Percentiles rank a stretch among this genome's conserved stretches.
phyloP scores from a whole-genome alignment of 2,888 invertebrate genomes.

The Cacoxenus indagator region DNA sequence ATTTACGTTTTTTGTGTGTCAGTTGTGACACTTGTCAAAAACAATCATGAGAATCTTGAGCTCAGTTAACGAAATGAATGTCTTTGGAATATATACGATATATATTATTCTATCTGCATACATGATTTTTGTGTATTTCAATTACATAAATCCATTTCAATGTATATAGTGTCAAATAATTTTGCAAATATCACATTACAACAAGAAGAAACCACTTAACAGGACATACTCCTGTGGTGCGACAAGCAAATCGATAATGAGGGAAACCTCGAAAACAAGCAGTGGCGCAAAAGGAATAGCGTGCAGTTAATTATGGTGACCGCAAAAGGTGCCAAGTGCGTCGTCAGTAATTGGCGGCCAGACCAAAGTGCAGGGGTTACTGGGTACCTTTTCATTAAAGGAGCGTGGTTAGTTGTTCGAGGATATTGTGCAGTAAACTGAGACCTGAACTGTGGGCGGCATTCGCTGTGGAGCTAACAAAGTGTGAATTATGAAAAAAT shows the following conservation, averaged over 20 bases:
- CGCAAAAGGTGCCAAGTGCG: conserved; percentile 53
- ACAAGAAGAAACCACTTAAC: background rate
- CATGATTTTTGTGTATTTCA: background rate
- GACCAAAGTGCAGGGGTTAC: too few species aligned
- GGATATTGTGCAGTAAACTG: background rate
- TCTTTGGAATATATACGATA: background rate
- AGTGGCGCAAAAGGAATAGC: conserved; percentile 37
- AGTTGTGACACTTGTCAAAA: conserved; percentile 53
- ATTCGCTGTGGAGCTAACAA: conserved; percentile 21
- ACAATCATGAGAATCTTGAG: conserved; percentile 43
- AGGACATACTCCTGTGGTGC: background rate
- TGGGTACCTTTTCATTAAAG: conserved; percentile 40
- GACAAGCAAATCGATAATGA: conserved; percentile 36
- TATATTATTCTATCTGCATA: background rate
- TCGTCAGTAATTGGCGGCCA: too few species aligned
- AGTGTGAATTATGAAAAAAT: conserved; percentile 38
- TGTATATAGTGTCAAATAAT: background rate
- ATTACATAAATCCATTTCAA: background rate
- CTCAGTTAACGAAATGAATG: conserved; percentile 2
- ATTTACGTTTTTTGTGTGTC: conserved; percentile 48
- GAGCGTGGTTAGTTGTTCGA: conserved; percentile 17
- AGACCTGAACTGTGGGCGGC: conserved; percentile 30
- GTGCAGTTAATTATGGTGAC: conserved; percentile 55
- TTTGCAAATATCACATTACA: conserved; percentile 10
- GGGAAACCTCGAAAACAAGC: background rate